Evolutionary conservation across 53 echinoderm and acorn worm genomes (phyloP).

Genomic region (Apostichopus leukothele): DNA sequence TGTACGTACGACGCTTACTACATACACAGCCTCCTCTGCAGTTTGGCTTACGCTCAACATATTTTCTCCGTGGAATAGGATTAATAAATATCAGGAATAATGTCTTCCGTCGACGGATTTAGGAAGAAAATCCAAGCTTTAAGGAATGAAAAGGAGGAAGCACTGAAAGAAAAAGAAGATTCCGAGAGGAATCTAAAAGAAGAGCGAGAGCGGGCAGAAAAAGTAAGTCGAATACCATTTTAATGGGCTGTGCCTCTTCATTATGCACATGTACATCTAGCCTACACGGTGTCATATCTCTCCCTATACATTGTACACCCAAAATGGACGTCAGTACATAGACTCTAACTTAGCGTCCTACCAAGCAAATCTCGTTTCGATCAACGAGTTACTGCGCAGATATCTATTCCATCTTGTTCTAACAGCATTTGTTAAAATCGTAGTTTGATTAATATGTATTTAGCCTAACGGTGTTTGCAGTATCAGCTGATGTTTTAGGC

Average conservation of each 20-base stretch:
- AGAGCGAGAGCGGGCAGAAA: slow-evolving; percentile 52
- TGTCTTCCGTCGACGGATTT: slow-evolving; percentile 64
- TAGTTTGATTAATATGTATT: too few relatives aligned
- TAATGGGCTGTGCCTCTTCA: slow-evolving; percentile 1
- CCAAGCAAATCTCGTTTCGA: too few relatives aligned
- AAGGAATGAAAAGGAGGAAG: slow-evolving; percentile 75
- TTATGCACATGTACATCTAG: background rate
- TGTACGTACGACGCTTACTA: background rate
- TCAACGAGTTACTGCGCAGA: too few relatives aligned
- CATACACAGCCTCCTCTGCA: background rate
- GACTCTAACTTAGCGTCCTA: too few relatives aligned
- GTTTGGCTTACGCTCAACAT: background rate
- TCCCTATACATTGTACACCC: too few relatives aligned
- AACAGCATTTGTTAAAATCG: too few relatives aligned
- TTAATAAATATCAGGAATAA: slow-evolving; percentile 15
- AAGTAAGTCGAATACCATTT: slow-evolving; percentile 52
- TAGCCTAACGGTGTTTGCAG: too few relatives aligned
- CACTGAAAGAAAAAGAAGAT: slow-evolving; percentile 62
- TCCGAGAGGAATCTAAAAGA: slow-evolving; percentile 59
- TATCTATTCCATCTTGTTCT: too few relatives aligned
- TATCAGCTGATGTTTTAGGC: too few relatives aligned
- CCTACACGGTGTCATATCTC: too few relatives aligned
- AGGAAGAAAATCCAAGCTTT: slow-evolving; percentile 82
- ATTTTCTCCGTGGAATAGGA: background rate
- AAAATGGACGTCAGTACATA: too few relatives aligned